Percentiles rank a stretch among this genome's conserved stretches.
phyloP scores from a whole-genome alignment of 30 jellyfish, hydroid and myxozoan species.

The Cassiopea xamachana region DNA sequence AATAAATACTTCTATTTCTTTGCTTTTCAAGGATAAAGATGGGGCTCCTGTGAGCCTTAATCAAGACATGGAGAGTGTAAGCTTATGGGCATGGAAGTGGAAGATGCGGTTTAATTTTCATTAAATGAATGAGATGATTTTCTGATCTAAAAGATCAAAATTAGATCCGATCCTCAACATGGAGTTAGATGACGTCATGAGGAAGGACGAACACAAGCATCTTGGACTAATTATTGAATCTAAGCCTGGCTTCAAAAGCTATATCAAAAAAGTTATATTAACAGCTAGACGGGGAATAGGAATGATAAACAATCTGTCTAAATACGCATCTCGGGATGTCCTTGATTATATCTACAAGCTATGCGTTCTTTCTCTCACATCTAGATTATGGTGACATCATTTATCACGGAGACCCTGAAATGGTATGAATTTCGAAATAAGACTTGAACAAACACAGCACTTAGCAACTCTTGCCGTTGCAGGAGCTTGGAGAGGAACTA shows the following conservation, averaged over 20 bases:
- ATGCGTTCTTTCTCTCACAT: conserved; percentile 49
- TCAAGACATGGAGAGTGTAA: conserved; percentile 24
- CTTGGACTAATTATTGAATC: conserved; percentile 18
- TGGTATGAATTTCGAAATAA: conserved; percentile 8
- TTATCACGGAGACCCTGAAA: conserved; percentile 53
- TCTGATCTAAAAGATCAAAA: conserved; percentile 26
- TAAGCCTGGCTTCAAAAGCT: conserved; percentile 33
- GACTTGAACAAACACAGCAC: conserved; percentile 35
- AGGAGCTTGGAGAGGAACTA: conserved; percentile 60
- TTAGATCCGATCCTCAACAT: neutral
- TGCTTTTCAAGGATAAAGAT: conserved; percentile 43
- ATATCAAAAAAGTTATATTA: conserved; percentile 29
- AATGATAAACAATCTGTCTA: conserved; percentile 28
- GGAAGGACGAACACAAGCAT: conserved; percentile 45
- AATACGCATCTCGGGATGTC: conserved; percentile 34
- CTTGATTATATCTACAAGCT: conserved; percentile 61
- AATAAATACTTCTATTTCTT: conserved; percentile 1
- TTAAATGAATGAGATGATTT: conserved; percentile 33
- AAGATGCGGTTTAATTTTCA: conserved; percentile 32
- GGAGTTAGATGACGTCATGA: conserved; percentile 25
- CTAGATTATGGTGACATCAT: conserved; percentile 53
- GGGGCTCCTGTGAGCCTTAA: conserved; percentile 19
- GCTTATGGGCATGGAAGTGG: conserved; percentile 68
- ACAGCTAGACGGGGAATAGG: conserved; percentile 36
- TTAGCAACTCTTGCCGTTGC: conserved; percentile 44